Evolutionary conservation across 2,888 invertebrate genomes (phyloP).

Genomic region (Yponomeuta evonymella): DNA sequence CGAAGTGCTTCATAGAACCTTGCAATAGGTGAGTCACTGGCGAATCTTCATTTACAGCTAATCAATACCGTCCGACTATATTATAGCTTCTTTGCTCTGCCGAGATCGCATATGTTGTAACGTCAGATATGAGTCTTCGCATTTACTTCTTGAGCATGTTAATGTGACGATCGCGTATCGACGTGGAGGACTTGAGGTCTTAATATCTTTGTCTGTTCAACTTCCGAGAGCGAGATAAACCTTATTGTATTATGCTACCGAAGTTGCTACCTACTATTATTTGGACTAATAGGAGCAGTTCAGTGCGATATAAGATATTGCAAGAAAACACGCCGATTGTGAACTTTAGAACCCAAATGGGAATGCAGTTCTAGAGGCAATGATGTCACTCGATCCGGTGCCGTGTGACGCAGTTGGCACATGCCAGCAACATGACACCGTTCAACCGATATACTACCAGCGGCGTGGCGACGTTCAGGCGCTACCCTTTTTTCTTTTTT

Average conservation of each 20-base stretch:
- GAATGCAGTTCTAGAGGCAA: slow-evolving; percentile 27
- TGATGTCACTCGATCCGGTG: slow-evolving; percentile 44
- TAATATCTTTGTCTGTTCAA: too few relatives aligned
- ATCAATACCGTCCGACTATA: neutral
- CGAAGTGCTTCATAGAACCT: neutral
- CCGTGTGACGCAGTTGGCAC: slow-evolving; percentile 61
- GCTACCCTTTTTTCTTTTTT: slow-evolving; percentile 2
- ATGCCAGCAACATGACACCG: slow-evolving; percentile 45
- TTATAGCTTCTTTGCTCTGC: neutral
- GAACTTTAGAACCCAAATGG: slow-evolving; percentile 15
- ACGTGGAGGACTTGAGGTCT: too few relatives aligned
- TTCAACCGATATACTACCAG: slow-evolving; percentile 30
- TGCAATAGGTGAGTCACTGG: neutral
- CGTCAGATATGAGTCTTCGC: neutral
- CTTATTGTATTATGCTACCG: too few relatives aligned
- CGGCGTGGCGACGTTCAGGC: slow-evolving; percentile 19
- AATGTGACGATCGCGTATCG: too few relatives aligned
- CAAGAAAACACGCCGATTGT: neutral
- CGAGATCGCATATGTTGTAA: neutral
- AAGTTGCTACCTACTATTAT: too few relatives aligned
- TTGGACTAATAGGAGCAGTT: neutral
- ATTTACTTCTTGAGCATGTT: neutral
- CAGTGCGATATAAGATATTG: neutral
- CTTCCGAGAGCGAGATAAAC: too few relatives aligned
- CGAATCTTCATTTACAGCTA: neutral